Conservation (phyloP, 1,140 invertebrate genomes). For the Plectrocnemia conspersa region DNA sequence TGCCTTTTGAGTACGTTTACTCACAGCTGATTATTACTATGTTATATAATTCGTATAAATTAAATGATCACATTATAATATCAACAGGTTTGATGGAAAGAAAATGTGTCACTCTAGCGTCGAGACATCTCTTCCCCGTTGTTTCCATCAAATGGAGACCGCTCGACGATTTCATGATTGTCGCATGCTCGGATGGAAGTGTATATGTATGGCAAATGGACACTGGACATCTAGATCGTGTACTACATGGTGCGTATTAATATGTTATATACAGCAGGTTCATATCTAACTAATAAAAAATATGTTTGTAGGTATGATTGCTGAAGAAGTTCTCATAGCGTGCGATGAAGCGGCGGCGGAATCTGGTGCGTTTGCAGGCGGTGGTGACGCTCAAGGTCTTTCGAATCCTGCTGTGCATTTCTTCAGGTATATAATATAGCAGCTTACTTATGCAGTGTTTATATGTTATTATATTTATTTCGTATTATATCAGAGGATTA, state of each 20-base stretch:
- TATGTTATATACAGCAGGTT: neutral
- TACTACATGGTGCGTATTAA: constrained; percentile 68
- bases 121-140: constrained; percentile 94
- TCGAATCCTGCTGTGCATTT: constrained; percentile 93
- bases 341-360: constrained; percentile 85
- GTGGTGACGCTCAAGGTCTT: constrained; percentile 65
- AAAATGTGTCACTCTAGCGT: constrained; percentile 92
- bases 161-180: constrained; percentile 96
- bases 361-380: constrained; percentile 41
- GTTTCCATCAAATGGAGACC: constrained; percentile 96
- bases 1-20: constrained; percentile 71
- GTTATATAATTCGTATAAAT: neutral
- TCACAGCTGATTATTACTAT: neutral
- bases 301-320: constrained; percentile 70
- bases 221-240: constrained; percentile 94
- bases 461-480: constrained; percentile 12
- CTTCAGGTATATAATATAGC: constrained; percentile 69
- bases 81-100: constrained; percentile 79
- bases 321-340: constrained; percentile 92
- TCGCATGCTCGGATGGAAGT: constrained; percentile 95
- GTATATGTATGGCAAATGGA: constrained; percentile 99
- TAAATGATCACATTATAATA: neutral
- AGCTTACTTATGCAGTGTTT: constrained; percentile 15
- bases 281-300: neutral
- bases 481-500: constrained; percentile 61